Base-by-base conservation (phyloP, 2,113 vertebrate genomes). In the Peromyscus californicus region DNA sequence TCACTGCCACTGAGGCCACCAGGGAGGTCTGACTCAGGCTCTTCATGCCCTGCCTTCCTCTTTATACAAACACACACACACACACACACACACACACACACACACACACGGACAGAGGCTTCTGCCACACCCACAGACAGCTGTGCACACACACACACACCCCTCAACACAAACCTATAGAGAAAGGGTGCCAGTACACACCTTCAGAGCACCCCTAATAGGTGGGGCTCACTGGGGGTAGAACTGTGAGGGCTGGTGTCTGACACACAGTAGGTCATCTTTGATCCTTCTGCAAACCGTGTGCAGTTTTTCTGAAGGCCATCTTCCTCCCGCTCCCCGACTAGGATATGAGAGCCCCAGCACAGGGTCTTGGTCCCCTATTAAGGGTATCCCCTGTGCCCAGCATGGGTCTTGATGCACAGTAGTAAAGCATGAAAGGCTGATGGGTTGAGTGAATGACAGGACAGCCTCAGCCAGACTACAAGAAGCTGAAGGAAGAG, bases 21-120 rank as follows among this genome's bases (percentile, higher is more conserved):
- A 9, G 94, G 82, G 92, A 92, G 83, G 94, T 76, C 90, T 93
- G 89, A 92, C 74, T 93, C 95, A 42, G 1, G 84, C 80, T 65
- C 63, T 85, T 51, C 12, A 22, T 5, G 22, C 12, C 78, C 48
- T 26, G 1, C 86, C 79, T 45, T 48, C 48, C 59, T 48, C 54
- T n/a, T 48, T 16, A 74, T 36, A 79, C 70, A 78, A 57, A 74
- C 69, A 21, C 54, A 57, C 42, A n/a, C 74, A 61, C 54, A 89
- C 89, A 45, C 45, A 70, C 83, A 79, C 90, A 78, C 80, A 86
- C 33, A 51, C 78, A 48, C 57, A 24, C 87, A 19, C 51, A 26
- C 16, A 74, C 33, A 16, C 85, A 19, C n/a, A n/a, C n/a, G 26
- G 63, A 72, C 51, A 74, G 70, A 78, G 24, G 45, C 33, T 42